Evolutionary conservation across 37 sponge, comb jelly and placozoan genomes (phyloP).

Genomic region (Ianthella basta): DNA sequence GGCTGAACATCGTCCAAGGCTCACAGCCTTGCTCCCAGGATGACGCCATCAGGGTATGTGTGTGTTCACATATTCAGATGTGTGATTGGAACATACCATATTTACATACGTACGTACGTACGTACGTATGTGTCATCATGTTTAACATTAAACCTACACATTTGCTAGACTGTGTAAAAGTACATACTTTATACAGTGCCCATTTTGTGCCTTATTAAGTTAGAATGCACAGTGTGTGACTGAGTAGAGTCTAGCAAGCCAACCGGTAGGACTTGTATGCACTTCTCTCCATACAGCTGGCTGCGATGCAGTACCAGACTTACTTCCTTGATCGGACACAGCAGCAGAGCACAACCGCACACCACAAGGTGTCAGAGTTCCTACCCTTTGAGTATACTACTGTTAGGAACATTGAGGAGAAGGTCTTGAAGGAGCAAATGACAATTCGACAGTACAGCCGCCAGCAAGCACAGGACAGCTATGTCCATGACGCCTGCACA

Average conservation of each 20-base stretch:
- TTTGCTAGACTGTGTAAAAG: neutral
- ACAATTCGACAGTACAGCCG: conserved; percentile 32
- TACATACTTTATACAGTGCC: neutral
- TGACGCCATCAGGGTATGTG: conserved; percentile 58
- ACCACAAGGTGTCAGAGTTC: conserved; percentile 65
- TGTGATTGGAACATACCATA: too few relatives aligned
- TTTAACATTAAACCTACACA: neutral
- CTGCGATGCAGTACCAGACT: conserved; percentile 83
- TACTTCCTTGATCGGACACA: conserved; percentile 81
- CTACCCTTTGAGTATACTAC: conserved; percentile 68
- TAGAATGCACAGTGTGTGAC: too few relatives aligned
- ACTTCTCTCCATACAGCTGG: conserved; percentile 53
- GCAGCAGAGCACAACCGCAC: conserved; percentile 33
- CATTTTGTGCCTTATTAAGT: too few relatives aligned
- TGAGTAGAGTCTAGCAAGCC: too few relatives aligned
- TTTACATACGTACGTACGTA: conserved; percentile 27
- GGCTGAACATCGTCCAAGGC: conserved; percentile 77
- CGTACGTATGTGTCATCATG: conserved; percentile 15
- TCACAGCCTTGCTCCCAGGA: conserved; percentile 54
- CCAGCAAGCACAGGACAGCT: conserved; percentile 44
- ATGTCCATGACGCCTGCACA: conserved; percentile 35
- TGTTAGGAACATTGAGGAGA: conserved; percentile 62
- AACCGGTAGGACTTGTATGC: too few relatives aligned
- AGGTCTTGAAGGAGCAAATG: conserved; percentile 70
- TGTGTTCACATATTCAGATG: neutral